These are phyloP conservation scores for Cyphomyrmex costatus DNA, from an alignment of 1,140 invertebrate genomes.

Conservation along the genomic window DNA sequence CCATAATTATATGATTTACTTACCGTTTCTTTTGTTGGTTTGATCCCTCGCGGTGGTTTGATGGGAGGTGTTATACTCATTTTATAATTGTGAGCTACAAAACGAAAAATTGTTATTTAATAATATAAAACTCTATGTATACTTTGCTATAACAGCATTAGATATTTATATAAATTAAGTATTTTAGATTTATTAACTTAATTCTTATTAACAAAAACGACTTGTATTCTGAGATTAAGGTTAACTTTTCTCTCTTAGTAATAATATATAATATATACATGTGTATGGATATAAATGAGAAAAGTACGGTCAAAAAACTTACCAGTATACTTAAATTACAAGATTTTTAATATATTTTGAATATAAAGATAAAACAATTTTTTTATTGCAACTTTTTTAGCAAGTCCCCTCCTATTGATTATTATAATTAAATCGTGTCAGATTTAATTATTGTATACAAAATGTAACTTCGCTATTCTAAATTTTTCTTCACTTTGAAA, in stretches of 20 bases:
- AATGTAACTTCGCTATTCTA: not conserved
- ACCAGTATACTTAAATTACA: not conserved
- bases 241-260: not conserved
- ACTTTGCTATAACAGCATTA: not conserved
- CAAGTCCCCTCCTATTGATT: too few relatives aligned
- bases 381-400: not conserved
- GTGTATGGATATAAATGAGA: not conserved
- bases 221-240: not conserved
- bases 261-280: not conserved
- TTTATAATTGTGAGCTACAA: not conserved
- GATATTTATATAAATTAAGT: not conserved
- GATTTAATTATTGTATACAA: not conserved
- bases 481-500: not conserved
- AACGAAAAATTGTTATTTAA: not conserved
- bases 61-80: conserved; percentile 88
- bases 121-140: not conserved
- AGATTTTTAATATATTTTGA: not conserved
- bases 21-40: conserved; percentile 94
- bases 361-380: not conserved
- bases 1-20: conserved; percentile 73
- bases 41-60: conserved; percentile 93
- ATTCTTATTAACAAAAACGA: not conserved
- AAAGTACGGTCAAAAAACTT: not conserved
- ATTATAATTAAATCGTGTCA: not conserved
- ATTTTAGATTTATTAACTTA: not conserved